Conservation (phyloP, 2,888 invertebrate species). For the Abrostola triplasia region DNA sequence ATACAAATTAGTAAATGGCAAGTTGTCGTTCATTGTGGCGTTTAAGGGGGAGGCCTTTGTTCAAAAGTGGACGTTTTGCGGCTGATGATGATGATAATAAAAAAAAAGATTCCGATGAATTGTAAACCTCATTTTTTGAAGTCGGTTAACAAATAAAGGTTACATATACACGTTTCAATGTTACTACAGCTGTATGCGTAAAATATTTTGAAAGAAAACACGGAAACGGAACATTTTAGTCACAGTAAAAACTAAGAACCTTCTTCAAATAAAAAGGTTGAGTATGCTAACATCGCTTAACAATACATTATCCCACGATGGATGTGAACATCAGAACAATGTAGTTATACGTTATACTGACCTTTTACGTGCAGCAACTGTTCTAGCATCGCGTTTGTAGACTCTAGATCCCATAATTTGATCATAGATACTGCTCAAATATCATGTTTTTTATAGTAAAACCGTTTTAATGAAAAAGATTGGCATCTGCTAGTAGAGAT, state of each 20-base stretch:
- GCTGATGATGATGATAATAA: too few species aligned
- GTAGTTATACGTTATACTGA: conserved; percentile 34
- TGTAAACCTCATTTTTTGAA: too few species aligned
- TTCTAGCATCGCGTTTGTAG: conserved; percentile 36
- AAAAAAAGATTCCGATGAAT: too few species aligned
- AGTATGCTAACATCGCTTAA: conserved; percentile 20
- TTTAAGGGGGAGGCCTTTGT: too few species aligned
- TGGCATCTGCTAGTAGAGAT: conserved; percentile 7
- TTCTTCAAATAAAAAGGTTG: conserved; percentile 18
- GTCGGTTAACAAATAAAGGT: too few species aligned
- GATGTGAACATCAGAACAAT: conserved; percentile 47
- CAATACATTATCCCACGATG: conserved; percentile 42
- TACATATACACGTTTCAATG: neutral
- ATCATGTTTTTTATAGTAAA: conserved; percentile 22
- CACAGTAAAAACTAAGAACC: conserved; percentile 7
- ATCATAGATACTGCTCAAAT: conserved; percentile 46
- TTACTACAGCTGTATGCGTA: neutral
- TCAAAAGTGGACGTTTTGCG: too few species aligned
- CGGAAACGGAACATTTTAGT: conserved; percentile 28
- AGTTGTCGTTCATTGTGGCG: too few species aligned
- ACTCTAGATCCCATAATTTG: conserved; percentile 36
- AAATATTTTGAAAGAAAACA: neutral
- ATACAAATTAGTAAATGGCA: too few species aligned
- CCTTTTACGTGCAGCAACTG: conserved; percentile 45
- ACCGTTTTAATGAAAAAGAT: conserved; percentile 21